Conservation (phyloP, 2,113 vertebrate species). For the Danionella cerebrum region DNA sequence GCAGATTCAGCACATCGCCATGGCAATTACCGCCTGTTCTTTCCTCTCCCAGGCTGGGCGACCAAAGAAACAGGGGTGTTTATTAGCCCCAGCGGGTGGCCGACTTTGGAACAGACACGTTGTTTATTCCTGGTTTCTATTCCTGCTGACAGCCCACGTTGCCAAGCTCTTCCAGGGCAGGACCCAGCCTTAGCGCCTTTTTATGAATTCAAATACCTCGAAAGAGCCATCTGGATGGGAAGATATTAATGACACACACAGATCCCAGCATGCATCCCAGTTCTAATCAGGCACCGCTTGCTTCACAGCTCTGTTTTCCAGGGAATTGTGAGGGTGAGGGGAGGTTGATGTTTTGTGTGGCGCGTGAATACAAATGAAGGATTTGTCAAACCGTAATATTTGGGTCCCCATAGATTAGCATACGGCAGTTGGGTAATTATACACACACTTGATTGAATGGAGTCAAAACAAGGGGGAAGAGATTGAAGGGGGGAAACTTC, state of each 20-base stretch:
- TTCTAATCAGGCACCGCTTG: conserved; percentile 61
- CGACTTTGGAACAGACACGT: conserved; percentile 11
- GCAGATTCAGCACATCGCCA: conserved; percentile 1
- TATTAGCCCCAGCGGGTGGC: conserved; percentile 15
- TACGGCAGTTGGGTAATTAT: conserved; percentile 67
- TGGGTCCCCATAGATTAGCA: conserved; percentile 70
- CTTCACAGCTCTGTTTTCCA: conserved; percentile 53
- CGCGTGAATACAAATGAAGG: conserved; percentile 71
- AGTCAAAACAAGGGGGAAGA: conserved; percentile 66
- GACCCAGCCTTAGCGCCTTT: conserved; percentile 43
- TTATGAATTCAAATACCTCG: conserved; percentile 48
- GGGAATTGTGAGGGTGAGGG: conserved; percentile 55
- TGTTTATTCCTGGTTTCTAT: not conserved
- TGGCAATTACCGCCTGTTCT: conserved; percentile 2
- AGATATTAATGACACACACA: conserved; percentile 66
- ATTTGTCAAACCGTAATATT: conserved; percentile 74
- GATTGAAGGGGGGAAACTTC: conserved; percentile 67
- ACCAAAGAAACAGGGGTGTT: conserved; percentile 2
- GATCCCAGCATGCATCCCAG: conserved; percentile 59
- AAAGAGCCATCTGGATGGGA: conserved; percentile 62
- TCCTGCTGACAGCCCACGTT: conserved; percentile 6
- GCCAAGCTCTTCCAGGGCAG: conserved; percentile 18
- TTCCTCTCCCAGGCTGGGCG: conserved; percentile 9
- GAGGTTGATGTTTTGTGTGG: conserved; percentile 70
- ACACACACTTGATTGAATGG: conserved; percentile 70